A percentile compares a stretch with the other conserved stretches of the same genome.
phyloP scores from a whole-genome alignment of 2,797 vertebrate species.

The Aratinga solstitialis region DNA sequence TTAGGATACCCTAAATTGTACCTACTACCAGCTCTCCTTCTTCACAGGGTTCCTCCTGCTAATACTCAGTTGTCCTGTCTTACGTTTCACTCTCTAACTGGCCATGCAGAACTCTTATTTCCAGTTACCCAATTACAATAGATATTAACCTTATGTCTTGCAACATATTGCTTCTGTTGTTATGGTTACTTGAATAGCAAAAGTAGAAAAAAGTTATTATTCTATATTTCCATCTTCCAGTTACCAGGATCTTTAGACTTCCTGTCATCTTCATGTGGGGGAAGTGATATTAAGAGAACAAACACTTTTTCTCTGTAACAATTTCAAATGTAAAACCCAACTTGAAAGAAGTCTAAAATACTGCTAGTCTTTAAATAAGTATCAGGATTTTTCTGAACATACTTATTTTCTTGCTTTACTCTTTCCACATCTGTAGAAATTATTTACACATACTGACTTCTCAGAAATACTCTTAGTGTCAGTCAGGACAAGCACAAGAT shows the following conservation, averaged over 20 bases:
- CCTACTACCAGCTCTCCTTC: neutral
- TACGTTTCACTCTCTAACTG: neutral
- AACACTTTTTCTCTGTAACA: neutral
- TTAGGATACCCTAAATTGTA: neutral
- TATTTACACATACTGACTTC: neutral
- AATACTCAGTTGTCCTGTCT: neutral
- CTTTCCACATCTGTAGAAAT: neutral
- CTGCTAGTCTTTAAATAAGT: neutral
- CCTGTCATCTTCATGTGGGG: neutral
- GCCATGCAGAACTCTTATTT: neutral
- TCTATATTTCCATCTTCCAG: neutral
- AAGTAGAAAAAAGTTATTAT: neutral
- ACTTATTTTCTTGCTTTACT: neutral
- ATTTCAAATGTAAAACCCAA: neutral
- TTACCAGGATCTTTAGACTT: neutral
- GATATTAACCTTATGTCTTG: neutral
- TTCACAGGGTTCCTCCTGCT: neutral
- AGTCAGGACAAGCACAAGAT: neutral
- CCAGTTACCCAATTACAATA: neutral
- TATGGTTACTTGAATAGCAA: neutral
- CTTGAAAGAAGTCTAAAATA: neutral
- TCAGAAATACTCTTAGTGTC: neutral
- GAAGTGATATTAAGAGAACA: neutral
- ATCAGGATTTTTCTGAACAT: neutral
- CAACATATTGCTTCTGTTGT: neutral